Base-by-base conservation (phyloP, 1,140 invertebrate species). In the Drosophila paulistorum region DNA sequence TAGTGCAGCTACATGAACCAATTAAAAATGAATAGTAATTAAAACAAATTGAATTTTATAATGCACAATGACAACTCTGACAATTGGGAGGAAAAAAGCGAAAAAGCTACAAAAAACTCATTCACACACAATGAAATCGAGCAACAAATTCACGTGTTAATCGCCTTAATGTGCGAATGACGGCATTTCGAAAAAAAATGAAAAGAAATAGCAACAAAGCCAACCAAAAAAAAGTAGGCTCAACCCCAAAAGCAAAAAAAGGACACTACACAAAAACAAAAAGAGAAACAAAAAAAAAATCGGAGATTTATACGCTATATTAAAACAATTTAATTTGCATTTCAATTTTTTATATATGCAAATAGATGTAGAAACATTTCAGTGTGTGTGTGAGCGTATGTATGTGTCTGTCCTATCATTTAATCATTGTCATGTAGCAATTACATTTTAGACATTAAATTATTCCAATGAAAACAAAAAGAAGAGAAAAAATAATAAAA, bases 401-500 rank as follows among this genome's bases (percentile, higher is more conserved):
- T 37, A 61, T 45, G 35, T 42, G 48, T 66, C 61, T 65, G 58
- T 61, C 71, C 65, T 83, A 87, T 87, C 79, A 66, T 71, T 76
- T 66, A 79, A 86, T 87, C 79, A 82, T 79, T 83, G 76, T 59
- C 63, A 68, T 64, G 61, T 69, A 82, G 72, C 76, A 86, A 86
- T 86, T 85, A 79, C 83, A 78, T 76, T 83, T 65, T 67, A 76
- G 68, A 75, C 80, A 81, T 79, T 86, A 75, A 81, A 85, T 79
- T 81, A 81, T 76, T 41, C 39, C 42, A 62, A 61, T 64, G 42
- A 39, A 23, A 62, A 61, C 6, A 7, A 48, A 20, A 48, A 48
- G 13, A 20, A 17, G 7, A 7, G 2, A 2, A 17, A 17, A 48
- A 5, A 48, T 6, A 30, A 30, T 7, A 30, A 7, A 45, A 20